phyloP scores from a whole-genome alignment of 2,888 invertebrate genomes.

The Octodonta nipae region DNA sequence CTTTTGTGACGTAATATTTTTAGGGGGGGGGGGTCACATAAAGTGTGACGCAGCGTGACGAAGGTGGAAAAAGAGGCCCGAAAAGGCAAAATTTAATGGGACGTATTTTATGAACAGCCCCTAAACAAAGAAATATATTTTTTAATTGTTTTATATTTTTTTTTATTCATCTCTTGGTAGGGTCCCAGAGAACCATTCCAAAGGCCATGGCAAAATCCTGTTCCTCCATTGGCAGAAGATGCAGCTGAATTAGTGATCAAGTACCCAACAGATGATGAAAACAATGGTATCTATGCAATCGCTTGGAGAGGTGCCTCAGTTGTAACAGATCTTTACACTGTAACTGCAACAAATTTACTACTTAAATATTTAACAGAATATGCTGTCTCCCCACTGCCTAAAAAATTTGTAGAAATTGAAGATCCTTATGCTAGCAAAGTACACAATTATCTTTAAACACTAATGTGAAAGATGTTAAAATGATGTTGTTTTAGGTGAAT shows the following conservation, averaged over 20 bases:
- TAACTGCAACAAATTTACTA: conserved; percentile 53
- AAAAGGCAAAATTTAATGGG: too few relatives aligned
- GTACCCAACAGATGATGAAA: conserved; percentile 76
- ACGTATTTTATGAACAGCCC: too few relatives aligned
- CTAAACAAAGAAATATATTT: neutral
- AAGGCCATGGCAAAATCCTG: conserved; percentile 63
- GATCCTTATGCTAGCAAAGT: conserved; percentile 72
- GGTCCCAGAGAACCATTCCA: conserved; percentile 44
- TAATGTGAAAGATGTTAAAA: neutral
- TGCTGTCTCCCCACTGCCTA: conserved; percentile 73
- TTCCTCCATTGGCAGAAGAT: conserved; percentile 46
- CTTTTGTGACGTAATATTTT: too few relatives aligned
- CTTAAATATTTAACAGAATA: conserved; percentile 75
- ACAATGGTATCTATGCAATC: conserved; percentile 61
- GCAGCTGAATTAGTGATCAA: conserved; percentile 44
- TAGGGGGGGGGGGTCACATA: too few relatives aligned
- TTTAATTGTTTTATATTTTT: conserved; percentile 5
- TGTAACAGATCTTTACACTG: conserved; percentile 41
- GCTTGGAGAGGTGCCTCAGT: conserved; percentile 71
- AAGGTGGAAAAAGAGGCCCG: too few relatives aligned
- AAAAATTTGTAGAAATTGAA: conserved; percentile 67
- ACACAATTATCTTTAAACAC: conserved; percentile 22
- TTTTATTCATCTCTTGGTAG: conserved; percentile 20
- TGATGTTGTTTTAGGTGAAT: conserved; percentile 40
- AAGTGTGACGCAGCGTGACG: too few relatives aligned